Base-by-base conservation (phyloP, 2,888 invertebrate species). In the Syritta pipiens region DNA sequence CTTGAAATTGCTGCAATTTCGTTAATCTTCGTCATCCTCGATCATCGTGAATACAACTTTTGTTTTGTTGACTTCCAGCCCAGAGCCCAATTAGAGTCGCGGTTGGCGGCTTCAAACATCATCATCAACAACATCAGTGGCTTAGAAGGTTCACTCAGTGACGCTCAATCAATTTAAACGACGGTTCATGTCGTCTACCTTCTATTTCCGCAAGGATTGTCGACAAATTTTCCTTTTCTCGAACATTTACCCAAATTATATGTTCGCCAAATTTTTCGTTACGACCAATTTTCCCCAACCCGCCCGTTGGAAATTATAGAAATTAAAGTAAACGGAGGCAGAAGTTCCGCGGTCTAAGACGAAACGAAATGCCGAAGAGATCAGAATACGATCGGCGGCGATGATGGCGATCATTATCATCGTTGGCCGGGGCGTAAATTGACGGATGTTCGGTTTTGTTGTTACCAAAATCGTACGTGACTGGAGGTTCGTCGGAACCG, bases 241-340 rank as follows among this genome's bases (percentile, higher is more conserved):
- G 35, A 65, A 74, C 49, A 79, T 79, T 79, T 79, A 79, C 62
- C 74, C 42, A 79, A 79, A 79, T 79, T 79, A 79, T 62, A 79
- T 17, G 67, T 67, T 72, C 26, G 37, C 28, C 35, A 24, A 46
- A 17, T 42, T 57, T 30, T 14, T 32, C 46, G 28, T 14, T 26
- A 28, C 10, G 51, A 14, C 30, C 57, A 42, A 48, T 53, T 63
- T 65, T 37, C 24, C 19, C 30, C 28, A 35, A 48, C 42, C 40
- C 55, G 37, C 55, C 49, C 35, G 63, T 49, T 53, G 51, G 30
- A 72, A 79, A 79, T 79, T 79, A 79, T 67, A 74, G 67, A 79
- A 79, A 79, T 79, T 74, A 79, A 79, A 44, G 67, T 79, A 79
- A 79, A 79, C 79, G 79, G 79, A 79, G 79, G 79, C 79, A 74